phyloP scores from a whole-genome alignment of 92 coral and sea anemone species.

The Muricea muricata region DNA sequence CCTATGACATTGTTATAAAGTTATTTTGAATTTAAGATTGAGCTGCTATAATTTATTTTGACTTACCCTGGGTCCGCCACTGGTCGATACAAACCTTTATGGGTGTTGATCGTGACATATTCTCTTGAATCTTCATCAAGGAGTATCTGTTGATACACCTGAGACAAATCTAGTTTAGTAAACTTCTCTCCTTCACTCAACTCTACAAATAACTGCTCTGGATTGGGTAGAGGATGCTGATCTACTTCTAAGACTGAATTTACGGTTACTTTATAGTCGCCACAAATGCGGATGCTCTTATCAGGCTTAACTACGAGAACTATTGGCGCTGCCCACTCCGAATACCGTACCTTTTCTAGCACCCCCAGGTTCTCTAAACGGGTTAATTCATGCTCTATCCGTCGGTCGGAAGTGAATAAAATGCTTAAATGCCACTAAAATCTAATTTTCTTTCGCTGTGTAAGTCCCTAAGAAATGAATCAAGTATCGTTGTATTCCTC shows the following conservation, averaged over 20 bases:
- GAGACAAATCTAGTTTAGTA: constrained; percentile 63
- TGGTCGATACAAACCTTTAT: constrained; percentile 28
- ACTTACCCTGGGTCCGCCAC: too few relatives aligned
- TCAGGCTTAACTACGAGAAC: constrained; percentile 60
- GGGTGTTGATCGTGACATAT: constrained; percentile 62
- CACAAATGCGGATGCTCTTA: constrained; percentile 61
- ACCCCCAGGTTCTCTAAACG: background rate
- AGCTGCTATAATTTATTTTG: too few relatives aligned
- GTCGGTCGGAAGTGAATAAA: too few relatives aligned
- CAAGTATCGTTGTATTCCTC: too few relatives aligned
- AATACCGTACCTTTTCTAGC: background rate
- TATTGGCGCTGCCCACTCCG: background rate
- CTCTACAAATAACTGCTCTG: constrained; percentile 50
- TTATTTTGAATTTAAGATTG: too few relatives aligned
- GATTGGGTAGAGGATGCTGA: constrained; percentile 71
- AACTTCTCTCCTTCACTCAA: constrained; percentile 51
- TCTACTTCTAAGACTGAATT: constrained; percentile 61
- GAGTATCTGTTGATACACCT: constrained; percentile 57
- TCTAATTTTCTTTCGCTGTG: too few relatives aligned
- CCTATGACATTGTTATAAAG: too few relatives aligned
- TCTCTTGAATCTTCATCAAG: constrained; percentile 50
- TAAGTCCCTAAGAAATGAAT: too few relatives aligned
- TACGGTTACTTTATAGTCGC: constrained; percentile 61
- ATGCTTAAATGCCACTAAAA: too few relatives aligned
- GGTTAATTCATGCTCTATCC: background rate